Percentiles rank a stretch among this genome's conserved stretches.
Conservation (phyloP, 2,113 vertebrate genomes). For the Neoarius graeffei region DNA sequence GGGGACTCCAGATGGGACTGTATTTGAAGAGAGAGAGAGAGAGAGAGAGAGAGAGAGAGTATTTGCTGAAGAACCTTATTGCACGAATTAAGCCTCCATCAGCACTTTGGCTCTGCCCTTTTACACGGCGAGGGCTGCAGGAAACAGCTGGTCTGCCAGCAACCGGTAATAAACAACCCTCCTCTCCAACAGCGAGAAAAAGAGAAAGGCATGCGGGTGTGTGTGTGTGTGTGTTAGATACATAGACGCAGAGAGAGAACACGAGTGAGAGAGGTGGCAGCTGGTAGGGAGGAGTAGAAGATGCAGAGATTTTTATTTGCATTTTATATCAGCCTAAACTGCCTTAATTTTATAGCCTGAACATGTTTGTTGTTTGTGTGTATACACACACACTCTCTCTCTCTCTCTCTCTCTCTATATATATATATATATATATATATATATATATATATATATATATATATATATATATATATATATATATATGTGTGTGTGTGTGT, state of each 20-base stretch:
- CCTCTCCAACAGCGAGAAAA: slow-evolving; percentile 16
- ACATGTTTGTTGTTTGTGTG: too few species aligned
- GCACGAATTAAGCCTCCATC: slow-evolving; percentile 62
- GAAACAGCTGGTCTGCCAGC: slow-evolving; percentile 64
- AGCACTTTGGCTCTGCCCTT: slow-evolving; percentile 64
- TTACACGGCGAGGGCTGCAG: slow-evolving; percentile 56
- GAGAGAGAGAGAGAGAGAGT: too few species aligned
- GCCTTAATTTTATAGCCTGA: not conserved
- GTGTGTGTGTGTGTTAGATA: not conserved
- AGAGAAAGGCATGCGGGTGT: not conserved
- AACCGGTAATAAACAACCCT: slow-evolving; percentile 42
- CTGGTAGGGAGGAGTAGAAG: slow-evolving; percentile 2
- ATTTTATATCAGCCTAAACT: slow-evolving; percentile 8
- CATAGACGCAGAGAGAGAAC: not conserved
- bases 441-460: too few species aligned
- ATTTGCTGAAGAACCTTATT: slow-evolving; percentile 23
- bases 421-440: too few species aligned
- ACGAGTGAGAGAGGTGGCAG: not conserved
- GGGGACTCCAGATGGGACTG: slow-evolving; percentile 14
- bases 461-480: not conserved
- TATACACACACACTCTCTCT: too few species aligned
- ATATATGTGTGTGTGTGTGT: not conserved
- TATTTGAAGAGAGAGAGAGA: not conserved
- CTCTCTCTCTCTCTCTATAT: too few species aligned
- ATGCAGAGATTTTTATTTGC: slow-evolving; percentile 3